These are phyloP conservation scores for Chrysemys picta DNA, from an alignment of 2,113 vertebrate genomes.

Conservation along the genomic window DNA sequence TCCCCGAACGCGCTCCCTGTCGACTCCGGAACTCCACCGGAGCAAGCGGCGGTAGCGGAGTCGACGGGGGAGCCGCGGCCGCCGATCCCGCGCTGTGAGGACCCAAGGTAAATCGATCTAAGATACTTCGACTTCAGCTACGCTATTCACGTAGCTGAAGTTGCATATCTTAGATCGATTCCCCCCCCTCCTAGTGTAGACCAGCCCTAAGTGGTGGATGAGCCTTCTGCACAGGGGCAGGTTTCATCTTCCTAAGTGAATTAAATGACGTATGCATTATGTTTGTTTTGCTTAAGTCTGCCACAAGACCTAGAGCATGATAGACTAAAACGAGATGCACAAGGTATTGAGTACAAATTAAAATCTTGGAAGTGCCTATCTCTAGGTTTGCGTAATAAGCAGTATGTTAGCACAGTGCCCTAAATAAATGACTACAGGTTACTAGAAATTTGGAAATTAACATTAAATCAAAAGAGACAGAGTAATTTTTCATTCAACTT, in stretches of 20 bases:
- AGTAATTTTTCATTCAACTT: constrained; percentile 86
- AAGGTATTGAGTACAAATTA: constrained; percentile 4
- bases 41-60: too few relatives aligned
- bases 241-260: background rate
- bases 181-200: too few relatives aligned
- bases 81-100: too few relatives aligned
- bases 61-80: too few relatives aligned
- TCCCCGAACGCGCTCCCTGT: too few relatives aligned
- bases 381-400: background rate
- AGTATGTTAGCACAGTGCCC: constrained; percentile 75
- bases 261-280: background rate
- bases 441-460: constrained; percentile 87
- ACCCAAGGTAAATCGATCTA: too few relatives aligned
- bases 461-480: constrained; percentile 88
- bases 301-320: background rate
- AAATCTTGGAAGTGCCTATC: background rate
- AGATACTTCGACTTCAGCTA: too few relatives aligned
- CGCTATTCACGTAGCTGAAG: too few relatives aligned
- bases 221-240: background rate
- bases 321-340: background rate
- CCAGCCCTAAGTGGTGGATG: background rate
- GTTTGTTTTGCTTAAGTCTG: background rate
- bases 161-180: too few relatives aligned
- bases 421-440: constrained; percentile 70
- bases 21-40: too few relatives aligned